Conservation (phyloP, 2,888 invertebrate species). For the Lordiphosa fenestrarum region DNA sequence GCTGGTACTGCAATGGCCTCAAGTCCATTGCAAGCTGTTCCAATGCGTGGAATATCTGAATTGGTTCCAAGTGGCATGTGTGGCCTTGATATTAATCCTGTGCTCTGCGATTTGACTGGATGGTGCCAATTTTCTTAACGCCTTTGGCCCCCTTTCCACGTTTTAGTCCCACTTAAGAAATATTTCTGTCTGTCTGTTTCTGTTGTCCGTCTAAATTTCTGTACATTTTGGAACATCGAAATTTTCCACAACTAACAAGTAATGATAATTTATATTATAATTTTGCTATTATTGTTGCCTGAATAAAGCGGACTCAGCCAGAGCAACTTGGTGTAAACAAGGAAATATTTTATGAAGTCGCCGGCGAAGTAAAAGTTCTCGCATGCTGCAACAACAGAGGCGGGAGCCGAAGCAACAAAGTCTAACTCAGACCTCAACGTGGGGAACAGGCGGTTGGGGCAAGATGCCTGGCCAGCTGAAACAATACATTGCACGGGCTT, state of each 20-base stretch:
- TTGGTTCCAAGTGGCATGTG: conserved; percentile 14
- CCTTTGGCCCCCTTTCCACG: not conserved
- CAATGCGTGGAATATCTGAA: not conserved
- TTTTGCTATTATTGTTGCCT: conserved; percentile 12
- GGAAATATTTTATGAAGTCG: conserved; percentile 33
- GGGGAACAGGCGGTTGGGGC: not conserved
- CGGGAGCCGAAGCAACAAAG: conserved; percentile 8
- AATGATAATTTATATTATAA: conserved; percentile 1
- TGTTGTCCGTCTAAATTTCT: conserved; percentile 11
- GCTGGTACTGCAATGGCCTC: not conserved
- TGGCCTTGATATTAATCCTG: not conserved
- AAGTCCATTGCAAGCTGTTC: not conserved
- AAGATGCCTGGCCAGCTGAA: conserved; percentile 37
- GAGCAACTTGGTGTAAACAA: conserved; percentile 22
- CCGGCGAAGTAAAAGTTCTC: conserved; percentile 39
- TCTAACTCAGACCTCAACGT: not conserved
- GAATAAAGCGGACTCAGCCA: not conserved
- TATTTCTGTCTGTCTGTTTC: not conserved
- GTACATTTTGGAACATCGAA: not conserved
- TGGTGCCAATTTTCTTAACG: not conserved
- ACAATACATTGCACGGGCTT: conserved; percentile 18
- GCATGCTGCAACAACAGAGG: conserved; percentile 10
- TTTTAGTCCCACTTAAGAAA: not conserved
- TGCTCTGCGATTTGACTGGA: not conserved
- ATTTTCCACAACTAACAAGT: not conserved